Percentiles rank a stretch among this genome's conserved stretches.
Evolutionary conservation across 2,113 vertebrate species (phyloP).

Genomic region (Apteryx owenii): DNA sequence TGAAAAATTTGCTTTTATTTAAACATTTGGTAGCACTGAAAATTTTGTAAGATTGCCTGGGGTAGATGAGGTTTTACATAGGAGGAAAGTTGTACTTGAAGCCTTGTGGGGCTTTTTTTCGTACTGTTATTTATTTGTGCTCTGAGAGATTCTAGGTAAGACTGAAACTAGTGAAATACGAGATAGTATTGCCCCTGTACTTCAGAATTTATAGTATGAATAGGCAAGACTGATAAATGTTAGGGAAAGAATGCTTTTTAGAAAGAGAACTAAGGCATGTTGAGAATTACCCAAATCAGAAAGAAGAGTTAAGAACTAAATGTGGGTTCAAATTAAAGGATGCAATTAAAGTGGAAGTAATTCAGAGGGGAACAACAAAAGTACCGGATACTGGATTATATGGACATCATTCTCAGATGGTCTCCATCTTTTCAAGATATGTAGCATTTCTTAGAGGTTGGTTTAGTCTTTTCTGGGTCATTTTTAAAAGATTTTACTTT

Average conservation of each 20-base stretch:
- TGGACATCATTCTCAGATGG: neutral
- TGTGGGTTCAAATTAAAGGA: neutral
- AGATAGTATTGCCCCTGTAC: neutral
- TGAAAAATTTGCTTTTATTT: neutral
- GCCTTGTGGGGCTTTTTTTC: neutral
- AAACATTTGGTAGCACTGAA: neutral
- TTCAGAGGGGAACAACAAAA: neutral
- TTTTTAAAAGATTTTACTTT: neutral
- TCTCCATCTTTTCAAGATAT: neutral
- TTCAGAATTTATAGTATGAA: neutral
- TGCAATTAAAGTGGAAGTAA: neutral
- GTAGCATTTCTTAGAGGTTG: neutral
- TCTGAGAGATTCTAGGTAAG: neutral
- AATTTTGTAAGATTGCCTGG: neutral
- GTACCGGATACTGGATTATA: neutral
- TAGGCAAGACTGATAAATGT: neutral
- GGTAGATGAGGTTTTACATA: neutral
- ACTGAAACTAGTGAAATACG: neutral
- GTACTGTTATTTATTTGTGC: neutral
- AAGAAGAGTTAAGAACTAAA: neutral
- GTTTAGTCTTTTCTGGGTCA: neutral
- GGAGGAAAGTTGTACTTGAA: neutral
- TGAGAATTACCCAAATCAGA: neutral
- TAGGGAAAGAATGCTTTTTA: neutral
- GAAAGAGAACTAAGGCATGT: neutral